These are phyloP conservation scores for Natator depressus DNA, from an alignment of 2,113 vertebrate species.

Conservation along the genomic window DNA sequence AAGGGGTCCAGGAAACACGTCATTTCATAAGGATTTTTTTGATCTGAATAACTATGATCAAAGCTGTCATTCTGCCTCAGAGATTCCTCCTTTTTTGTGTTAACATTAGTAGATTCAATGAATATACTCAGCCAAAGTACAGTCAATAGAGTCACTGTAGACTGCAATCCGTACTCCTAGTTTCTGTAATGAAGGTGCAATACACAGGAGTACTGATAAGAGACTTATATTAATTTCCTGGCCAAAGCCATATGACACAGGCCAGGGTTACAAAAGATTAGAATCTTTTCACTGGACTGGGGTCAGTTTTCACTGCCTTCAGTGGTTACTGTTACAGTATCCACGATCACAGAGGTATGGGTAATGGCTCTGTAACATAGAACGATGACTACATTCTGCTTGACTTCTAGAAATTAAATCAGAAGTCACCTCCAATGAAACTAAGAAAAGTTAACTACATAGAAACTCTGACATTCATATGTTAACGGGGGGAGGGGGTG, in stretches of 20 bases:
- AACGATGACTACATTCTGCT: background rate
- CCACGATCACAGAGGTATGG: background rate
- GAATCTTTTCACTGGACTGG: background rate
- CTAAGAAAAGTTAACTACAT: background rate
- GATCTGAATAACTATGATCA: background rate
- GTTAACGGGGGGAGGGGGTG: background rate
- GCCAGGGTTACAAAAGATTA: background rate
- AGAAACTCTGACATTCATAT: background rate
- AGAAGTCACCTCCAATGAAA: background rate
- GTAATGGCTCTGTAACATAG: background rate
- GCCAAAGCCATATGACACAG: background rate
- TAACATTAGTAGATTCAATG: background rate
- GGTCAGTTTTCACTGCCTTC: background rate
- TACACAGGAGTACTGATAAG: background rate
- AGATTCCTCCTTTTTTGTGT: background rate
- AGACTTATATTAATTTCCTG: background rate
- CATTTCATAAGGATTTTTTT: background rate
- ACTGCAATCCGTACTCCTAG: background rate
- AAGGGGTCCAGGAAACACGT: background rate
- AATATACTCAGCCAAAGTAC: accelerated
- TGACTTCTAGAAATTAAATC: background rate
- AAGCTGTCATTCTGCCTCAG: background rate
- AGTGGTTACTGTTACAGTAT: background rate
- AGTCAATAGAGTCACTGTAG: background rate
- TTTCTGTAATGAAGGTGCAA: accelerated